Evolutionary conservation across 2,113 vertebrate genomes (phyloP), one percentile per base, ranked within the genome.

Genomic region (Scartelaos histophorus): DNA sequence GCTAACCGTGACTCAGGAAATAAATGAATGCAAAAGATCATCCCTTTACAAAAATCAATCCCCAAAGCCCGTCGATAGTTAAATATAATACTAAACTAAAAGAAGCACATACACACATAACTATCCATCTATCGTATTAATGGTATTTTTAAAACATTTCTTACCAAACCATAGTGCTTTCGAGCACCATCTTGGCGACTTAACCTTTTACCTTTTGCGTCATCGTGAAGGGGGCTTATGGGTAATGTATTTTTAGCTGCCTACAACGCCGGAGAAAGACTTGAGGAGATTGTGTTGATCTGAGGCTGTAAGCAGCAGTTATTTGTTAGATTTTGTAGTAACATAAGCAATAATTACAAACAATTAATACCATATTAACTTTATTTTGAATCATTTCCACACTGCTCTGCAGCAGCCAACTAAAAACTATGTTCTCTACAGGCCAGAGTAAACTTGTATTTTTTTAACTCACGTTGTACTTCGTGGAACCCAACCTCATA

Each of bases 131-230:
- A 64, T 11, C 61, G 7, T 1, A n/a, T 43, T 7, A 13, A 13
- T 13, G 1, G 10, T 13, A 5, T 38, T 43, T 43, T n/a, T 15
- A 16, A 0, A 56, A 12, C 69, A 38, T 43, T 64, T 16, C 95
- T 96, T 92, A 96, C 95, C 95, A 97, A 67, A 97, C 95, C 95
- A 97, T 96, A 79, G 95, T 97, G 89, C 95, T 97, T 84, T 97
- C 95, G 79, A 97, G 93, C 90, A 94, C 95, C 95, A 97, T 96
- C 88, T 93, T 94, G 88, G 81, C 38, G 21, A 7, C 22, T 74
- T 47, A 60, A 67, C 72, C 65, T 46, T 74, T 70, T 68, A 65
- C 19, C 67, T 38, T 43, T 5, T 38, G 29, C 81, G 86, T 84
- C 73, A 60, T 22, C 72, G 51, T 11, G 19, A 67, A 7, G 67